These are phyloP conservation scores for Protonemura montana DNA, from an alignment of 2,888 invertebrate genomes.

Conservation along the genomic window DNA sequence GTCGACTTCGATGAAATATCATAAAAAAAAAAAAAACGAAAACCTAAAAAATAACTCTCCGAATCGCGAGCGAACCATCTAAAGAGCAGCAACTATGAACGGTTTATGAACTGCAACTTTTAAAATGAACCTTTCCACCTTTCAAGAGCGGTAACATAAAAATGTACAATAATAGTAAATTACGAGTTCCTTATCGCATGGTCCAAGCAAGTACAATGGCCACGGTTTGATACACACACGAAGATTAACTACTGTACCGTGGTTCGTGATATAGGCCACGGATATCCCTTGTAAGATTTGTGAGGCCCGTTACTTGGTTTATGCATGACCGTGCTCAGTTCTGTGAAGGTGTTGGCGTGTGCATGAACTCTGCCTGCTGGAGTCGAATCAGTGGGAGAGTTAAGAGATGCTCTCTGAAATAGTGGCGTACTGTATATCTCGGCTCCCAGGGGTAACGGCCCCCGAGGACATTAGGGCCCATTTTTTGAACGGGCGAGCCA, in stretches of 20 bases:
- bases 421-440: background rate
- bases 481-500: background rate
- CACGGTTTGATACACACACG: background rate
- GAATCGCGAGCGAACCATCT: background rate
- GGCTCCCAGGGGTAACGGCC: background rate
- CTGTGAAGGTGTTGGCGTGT: conserved; percentile 5
- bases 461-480: background rate
- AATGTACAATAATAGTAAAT: background rate
- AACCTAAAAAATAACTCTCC: background rate
- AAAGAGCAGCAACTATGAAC: background rate
- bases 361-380: background rate
- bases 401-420: background rate
- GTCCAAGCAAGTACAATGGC: background rate
- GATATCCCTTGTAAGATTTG: conserved; percentile 7
- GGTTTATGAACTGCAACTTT: background rate
- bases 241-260: background rate
- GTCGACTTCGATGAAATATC: background rate
- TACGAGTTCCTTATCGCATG: background rate
- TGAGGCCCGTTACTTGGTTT: background rate
- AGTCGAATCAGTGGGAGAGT: background rate
- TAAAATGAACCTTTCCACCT: background rate
- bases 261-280: background rate
- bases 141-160: background rate
- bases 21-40: background rate
- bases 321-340: background rate